A percentile compares a stretch with the other conserved stretches of the same genome.
phyloP scores from a whole-genome alignment of 2,797 vertebrate genomes.

The Catharus ustulatus region DNA sequence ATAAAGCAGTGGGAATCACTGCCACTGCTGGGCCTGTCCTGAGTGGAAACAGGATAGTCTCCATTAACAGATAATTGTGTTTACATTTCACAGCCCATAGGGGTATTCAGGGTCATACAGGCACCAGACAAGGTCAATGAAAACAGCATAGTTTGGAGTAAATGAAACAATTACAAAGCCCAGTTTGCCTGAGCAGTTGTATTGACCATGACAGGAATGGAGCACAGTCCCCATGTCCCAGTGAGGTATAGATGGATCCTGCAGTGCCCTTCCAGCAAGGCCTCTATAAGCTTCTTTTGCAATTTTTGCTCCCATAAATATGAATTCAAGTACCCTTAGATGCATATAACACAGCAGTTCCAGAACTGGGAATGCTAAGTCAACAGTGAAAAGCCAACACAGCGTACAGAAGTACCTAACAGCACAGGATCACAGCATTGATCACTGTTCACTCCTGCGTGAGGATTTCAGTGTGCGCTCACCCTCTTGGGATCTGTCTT shows the following conservation, averaged over 20 bases:
- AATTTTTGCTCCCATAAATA: neutral
- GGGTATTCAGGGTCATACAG: neutral
- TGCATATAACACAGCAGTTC: neutral
- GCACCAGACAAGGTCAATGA: neutral
- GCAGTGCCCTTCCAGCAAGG: neutral
- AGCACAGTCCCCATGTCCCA: neutral
- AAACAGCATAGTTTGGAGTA: neutral
- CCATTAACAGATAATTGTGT: neutral
- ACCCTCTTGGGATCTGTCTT: neutral
- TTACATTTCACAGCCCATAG: neutral
- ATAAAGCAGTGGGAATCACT: neutral
- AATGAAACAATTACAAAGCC: neutral
- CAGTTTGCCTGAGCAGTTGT: neutral
- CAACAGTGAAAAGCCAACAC: neutral
- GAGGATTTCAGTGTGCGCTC: neutral
- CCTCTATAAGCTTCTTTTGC: neutral
- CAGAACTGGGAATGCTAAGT: neutral
- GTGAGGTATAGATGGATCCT: accelerated
- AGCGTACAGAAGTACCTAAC: neutral
- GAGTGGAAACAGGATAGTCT: neutral
- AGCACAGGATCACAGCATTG: accelerated
- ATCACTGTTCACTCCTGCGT: neutral
- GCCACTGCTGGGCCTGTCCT: neutral
- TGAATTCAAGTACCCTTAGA: neutral
- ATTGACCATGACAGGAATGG: neutral